Evolutionary conservation across 2,888 invertebrate species (phyloP), one percentile per base, ranked within the genome.

Genomic region (Lottia gigantea): DNA sequence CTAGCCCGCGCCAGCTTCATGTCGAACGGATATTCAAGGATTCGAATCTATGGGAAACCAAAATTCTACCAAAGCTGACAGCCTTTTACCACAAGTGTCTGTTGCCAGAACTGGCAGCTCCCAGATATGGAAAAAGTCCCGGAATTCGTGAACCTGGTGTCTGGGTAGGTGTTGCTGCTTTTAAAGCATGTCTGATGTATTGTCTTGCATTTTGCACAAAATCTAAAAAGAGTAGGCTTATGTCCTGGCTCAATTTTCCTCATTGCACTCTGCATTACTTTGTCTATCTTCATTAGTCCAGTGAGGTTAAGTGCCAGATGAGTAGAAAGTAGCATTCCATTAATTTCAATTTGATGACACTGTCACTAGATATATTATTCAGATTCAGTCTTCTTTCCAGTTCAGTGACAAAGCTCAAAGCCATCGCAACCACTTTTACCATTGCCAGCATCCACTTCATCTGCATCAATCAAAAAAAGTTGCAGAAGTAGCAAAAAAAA

Each of bases 21-120:
- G 66, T 72, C 23, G 45, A 72, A 46, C 25, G 67, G 23, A 64
- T 72, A 14, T 61, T 45, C 46, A 19, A 23, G 16, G 64, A 66
- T 61, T 25, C 19, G 12, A 7, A 45, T 55, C 19, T 72, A 15
- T 72, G 72, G 72, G 4, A 55, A 3, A 67, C 16, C 12, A 46
- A 40, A 23, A 72, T 70, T 66, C 15, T 67, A 26, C 72, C 64
- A 7, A 66, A 73, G n/a, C 49, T 73, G 0, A 11, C 46, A 16
- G n/a, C 62, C 8, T 71, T 74, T 23, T 69, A 74, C 26, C 16
- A 23, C 8, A 74, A 71, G 45, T 66, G 62, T 49, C 31, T 74
- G 7, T 62, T 71, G 8, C 71, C 71, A 61, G 74, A 74, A 40
- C 16, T 71, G n/a, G 68, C 69, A 12, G 23, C 66, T n/a, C 71